A percentile compares a stretch with the other conserved stretches of the same genome.
Evolutionary conservation across 2,797 vertebrate species (phyloP).

Genomic region (Amniataba percoides): DNA sequence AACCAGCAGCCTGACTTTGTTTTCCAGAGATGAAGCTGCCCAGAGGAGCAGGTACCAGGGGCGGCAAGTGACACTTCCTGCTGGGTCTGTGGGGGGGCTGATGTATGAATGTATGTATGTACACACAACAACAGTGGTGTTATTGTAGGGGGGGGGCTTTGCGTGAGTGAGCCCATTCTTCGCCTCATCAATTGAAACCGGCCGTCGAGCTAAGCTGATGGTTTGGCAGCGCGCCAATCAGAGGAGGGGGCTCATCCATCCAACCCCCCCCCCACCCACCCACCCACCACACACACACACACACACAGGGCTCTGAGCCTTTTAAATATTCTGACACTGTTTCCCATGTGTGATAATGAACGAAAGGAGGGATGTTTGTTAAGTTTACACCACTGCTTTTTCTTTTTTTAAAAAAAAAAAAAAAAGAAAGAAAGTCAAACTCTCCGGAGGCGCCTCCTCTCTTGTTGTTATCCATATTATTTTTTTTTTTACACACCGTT

Average conservation of each 20-base stretch:
- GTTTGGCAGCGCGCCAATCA: constrained; percentile 68
- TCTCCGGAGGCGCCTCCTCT: neutral
- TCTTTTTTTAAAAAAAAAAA: no score
- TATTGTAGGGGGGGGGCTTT: constrained; percentile 75
- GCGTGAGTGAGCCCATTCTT: constrained; percentile 73
- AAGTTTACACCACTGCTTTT: neutral
- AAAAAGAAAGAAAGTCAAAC: no score
- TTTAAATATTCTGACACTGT: constrained; percentile 43
- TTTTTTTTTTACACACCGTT: constrained; percentile 5
- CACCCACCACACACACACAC: no score
- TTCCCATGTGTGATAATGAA: constrained; percentile 34
- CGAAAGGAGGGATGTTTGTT: neutral
- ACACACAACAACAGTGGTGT: constrained; percentile 67
- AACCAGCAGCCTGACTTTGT: neutral
- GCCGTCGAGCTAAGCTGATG: constrained; percentile 70
- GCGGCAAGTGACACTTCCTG: constrained; percentile 62
- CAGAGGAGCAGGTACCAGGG: constrained; percentile 19
- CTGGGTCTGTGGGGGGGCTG: constrained; percentile 10
- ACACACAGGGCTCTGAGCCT: constrained; percentile 20
- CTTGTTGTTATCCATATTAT: neutral
- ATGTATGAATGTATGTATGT: no score
- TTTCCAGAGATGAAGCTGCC: neutral
- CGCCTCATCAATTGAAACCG: constrained; percentile 63
- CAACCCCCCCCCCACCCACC: no score
- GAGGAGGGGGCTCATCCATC: no score